A percentile compares a stretch with the other conserved stretches of the same genome.
phyloP scores from a whole-genome alignment of 2,888 invertebrate genomes.

The Chrysotoxum bicinctum region DNA sequence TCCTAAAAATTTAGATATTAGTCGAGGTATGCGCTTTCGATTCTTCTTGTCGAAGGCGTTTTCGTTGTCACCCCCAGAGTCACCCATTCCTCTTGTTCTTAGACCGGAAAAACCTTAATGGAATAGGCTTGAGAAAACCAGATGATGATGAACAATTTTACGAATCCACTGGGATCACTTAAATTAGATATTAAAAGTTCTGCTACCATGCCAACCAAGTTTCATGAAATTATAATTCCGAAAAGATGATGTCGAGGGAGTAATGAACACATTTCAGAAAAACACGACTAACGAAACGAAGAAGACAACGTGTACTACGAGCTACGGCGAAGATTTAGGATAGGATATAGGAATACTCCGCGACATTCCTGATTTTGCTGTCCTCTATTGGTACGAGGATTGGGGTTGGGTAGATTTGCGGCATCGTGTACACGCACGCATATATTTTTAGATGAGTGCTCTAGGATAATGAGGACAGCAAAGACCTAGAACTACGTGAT shows the following conservation, averaged over 20 bases:
- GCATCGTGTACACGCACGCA: constrained; percentile 53
- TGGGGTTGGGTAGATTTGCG: constrained; percentile 37
- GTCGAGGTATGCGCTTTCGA: constrained; percentile 47
- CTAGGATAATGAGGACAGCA: constrained; percentile 60
- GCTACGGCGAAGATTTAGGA: not conserved
- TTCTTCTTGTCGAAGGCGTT: constrained; percentile 38
- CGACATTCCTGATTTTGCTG: constrained; percentile 2
- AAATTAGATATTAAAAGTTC: constrained; percentile 72
- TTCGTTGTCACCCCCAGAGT: not conserved
- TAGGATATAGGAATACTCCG: not conserved
- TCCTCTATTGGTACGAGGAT: not conserved
- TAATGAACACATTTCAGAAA: constrained; percentile 55
- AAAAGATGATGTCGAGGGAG: constrained; percentile 68
- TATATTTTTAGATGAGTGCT: constrained; percentile 46
- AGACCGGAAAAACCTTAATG: constrained; percentile 18
- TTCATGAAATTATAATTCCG: constrained; percentile 69
- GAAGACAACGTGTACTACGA: constrained; percentile 18
- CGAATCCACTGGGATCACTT: constrained; percentile 70
- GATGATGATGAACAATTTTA: constrained; percentile 71
- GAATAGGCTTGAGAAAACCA: constrained; percentile 60
- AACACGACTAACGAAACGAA: not conserved
- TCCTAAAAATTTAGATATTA: not conserved
- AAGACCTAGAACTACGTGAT: constrained; percentile 65
- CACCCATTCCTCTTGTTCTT: not conserved
- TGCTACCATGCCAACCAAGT: constrained; percentile 49